Conservation (phyloP, 2,797 vertebrate genomes). For the Trachops cirrhosus region DNA sequence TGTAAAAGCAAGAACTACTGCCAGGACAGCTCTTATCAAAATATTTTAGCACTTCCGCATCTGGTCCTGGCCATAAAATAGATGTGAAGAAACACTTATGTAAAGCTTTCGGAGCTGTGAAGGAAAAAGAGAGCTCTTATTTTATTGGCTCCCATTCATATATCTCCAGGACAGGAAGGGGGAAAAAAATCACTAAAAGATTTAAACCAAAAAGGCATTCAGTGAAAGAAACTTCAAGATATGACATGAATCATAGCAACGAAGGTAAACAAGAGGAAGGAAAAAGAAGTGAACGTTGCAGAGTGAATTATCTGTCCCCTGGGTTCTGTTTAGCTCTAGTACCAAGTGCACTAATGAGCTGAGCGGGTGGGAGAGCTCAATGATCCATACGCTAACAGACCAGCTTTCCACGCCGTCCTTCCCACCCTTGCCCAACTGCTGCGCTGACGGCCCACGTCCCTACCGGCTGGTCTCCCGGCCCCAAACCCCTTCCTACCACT, state of each 20-base stretch:
- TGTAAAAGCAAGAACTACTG: slow-evolving; percentile 69
- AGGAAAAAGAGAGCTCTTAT: slow-evolving; percentile 60
- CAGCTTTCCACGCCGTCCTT: neutral
- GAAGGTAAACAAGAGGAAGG: slow-evolving; percentile 33
- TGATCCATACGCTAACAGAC: neutral
- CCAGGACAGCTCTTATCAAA: slow-evolving; percentile 78
- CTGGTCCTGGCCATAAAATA: slow-evolving; percentile 75
- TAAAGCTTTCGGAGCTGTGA: slow-evolving; percentile 73
- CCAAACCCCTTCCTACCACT: neutral
- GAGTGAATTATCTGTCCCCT: neutral
- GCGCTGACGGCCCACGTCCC: neutral
- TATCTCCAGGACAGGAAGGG: slow-evolving; percentile 70
- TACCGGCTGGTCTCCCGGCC: neutral
- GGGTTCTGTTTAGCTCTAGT: slow-evolving; percentile 27
- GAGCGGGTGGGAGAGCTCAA: neutral
- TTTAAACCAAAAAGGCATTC: slow-evolving; percentile 71
- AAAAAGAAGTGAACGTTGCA: neutral
- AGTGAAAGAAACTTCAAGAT: slow-evolving; percentile 41
- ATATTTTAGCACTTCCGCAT: slow-evolving; percentile 80
- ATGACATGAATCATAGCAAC: slow-evolving; percentile 2
- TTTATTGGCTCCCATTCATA: slow-evolving; percentile 68
- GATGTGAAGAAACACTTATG: slow-evolving; percentile 78
- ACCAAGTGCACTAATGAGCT: slow-evolving; percentile 5
- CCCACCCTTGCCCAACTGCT: neutral
- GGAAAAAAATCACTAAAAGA: slow-evolving; percentile 53